Evolutionary conservation across 1,140 invertebrate genomes (phyloP), one percentile per base, ranked within the genome.

Genomic region (Portunus trituberculatus): DNA sequence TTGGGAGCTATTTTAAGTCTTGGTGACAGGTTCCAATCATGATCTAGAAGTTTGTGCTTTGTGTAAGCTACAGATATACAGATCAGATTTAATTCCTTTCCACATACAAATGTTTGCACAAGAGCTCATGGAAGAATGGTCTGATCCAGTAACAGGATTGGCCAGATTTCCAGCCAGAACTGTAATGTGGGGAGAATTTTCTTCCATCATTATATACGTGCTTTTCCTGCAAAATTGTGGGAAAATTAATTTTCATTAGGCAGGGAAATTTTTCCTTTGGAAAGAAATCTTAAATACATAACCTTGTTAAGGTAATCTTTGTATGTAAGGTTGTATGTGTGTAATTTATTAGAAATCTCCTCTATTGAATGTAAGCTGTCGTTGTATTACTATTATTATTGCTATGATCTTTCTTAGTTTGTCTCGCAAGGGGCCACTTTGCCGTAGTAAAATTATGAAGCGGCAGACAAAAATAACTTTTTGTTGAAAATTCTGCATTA

Each of bases 321-420:
- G 88, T 46, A 46, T 94, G 93, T 94, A 67, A 90, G 87, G 93
- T 91, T 91, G 93, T 90, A 84, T 94, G 93, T 91, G 89, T 84
- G 93, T 94, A 94, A 91, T 94, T 94, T 91, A 91, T 94, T 94
- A 83, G 93, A 94, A 84, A 59, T 91, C 67, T 94, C 83, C 89
- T 32, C 88, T 94, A 94, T 82, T 91, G 93, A 94, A 91, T 84
- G 93, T 94, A 90, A 94, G 88, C 29, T 94, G 83, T n/a, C 59
- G 52, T 91, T 89, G 87, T 91, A 94, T 52, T 76, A 82, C 12
- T 88, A 59, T 59, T 46, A 88, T 94, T 88, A 67, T 45, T 59
- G 52, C 67, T 84, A n/a, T 91, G 39, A 16, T 91, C 52, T 67
- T 84, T 92, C 84, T 89, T 87, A 29, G 28, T 31, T 67, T 94